These are phyloP conservation scores for Pimephales promelas DNA, from an alignment of 2,113 vertebrate species.

Conservation along the genomic window DNA sequence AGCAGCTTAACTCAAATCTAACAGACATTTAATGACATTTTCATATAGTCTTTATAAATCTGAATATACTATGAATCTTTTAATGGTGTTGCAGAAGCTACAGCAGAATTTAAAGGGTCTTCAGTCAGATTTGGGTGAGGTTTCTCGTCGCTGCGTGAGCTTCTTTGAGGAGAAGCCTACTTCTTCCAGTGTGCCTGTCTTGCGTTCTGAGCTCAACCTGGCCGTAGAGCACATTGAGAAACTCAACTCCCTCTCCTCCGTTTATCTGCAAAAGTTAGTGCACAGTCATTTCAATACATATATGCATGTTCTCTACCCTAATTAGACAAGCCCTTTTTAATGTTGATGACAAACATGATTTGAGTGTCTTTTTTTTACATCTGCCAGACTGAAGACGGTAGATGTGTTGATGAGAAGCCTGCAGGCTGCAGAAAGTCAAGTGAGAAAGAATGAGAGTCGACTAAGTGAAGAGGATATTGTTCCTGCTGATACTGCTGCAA, in stretches of 20 bases:
- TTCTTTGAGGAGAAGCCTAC: constrained; percentile 89
- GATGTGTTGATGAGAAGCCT: constrained; percentile 82
- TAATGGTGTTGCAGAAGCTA: constrained; percentile 64
- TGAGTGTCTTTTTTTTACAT: neutral
- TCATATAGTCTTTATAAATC: neutral
- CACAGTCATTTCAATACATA: neutral
- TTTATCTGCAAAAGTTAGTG: constrained; percentile 91
- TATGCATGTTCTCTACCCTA: neutral
- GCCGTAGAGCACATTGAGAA: constrained; percentile 86
- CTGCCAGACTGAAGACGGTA: constrained; percentile 86
- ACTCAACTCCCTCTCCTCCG: constrained; percentile 82
- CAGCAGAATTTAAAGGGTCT: constrained; percentile 82
- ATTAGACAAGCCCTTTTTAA: neutral
- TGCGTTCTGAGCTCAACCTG: constrained; percentile 86
- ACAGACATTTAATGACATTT: neutral
- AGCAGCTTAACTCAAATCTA: neutral
- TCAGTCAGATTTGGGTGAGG: constrained; percentile 75
- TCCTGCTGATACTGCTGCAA: constrained; percentile 80
- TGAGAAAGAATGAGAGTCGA: constrained; percentile 88
- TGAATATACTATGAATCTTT: neutral
- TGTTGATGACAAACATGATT: neutral
- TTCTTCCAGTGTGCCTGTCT: constrained; percentile 77
- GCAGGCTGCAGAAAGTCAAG: constrained; percentile 86
- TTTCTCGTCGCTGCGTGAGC: constrained; percentile 82
- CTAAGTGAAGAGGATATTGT: constrained; percentile 93